phyloP scores from a whole-genome alignment of 2,113 vertebrate genomes.

The Ptilonorhynchus violaceus region DNA sequence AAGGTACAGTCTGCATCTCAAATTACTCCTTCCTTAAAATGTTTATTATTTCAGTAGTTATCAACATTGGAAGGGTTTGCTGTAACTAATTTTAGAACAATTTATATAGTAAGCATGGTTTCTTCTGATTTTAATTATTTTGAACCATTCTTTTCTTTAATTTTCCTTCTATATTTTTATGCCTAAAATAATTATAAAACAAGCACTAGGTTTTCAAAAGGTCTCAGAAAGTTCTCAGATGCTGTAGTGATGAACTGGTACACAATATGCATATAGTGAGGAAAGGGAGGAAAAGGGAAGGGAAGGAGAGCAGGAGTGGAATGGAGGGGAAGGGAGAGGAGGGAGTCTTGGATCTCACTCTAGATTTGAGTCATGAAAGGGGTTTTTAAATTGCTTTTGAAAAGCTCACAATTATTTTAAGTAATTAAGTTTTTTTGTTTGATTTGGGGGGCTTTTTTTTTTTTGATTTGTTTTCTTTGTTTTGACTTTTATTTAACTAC shows the following conservation, averaged over 20 bases:
- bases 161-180: not conserved
- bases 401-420: not conserved
- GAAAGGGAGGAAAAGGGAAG: not conserved
- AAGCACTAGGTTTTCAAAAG: not conserved
- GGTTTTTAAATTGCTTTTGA: not conserved
- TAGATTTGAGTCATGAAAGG: not conserved
- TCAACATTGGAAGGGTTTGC: not conserved
- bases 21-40: not conserved
- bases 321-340: not conserved
- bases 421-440: not conserved
- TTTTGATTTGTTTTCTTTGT: not conserved
- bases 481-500: not conserved
- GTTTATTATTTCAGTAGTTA: not conserved
- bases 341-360: not conserved
- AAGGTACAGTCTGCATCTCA: not conserved
- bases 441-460: rapidly evolving
- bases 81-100: not conserved
- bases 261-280: rapidly evolving
- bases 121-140: not conserved
- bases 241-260: not conserved
- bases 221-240: not conserved
- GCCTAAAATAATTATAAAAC: not conserved
- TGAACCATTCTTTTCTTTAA: not conserved
- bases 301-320: not conserved
- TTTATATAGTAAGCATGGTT: not conserved